Percentiles rank a stretch among this genome's conserved stretches.
These are phyloP conservation scores for Scaptomyza cyrtandrae DNA, from an alignment of 2,888 invertebrate species.

Conservation along the genomic window DNA sequence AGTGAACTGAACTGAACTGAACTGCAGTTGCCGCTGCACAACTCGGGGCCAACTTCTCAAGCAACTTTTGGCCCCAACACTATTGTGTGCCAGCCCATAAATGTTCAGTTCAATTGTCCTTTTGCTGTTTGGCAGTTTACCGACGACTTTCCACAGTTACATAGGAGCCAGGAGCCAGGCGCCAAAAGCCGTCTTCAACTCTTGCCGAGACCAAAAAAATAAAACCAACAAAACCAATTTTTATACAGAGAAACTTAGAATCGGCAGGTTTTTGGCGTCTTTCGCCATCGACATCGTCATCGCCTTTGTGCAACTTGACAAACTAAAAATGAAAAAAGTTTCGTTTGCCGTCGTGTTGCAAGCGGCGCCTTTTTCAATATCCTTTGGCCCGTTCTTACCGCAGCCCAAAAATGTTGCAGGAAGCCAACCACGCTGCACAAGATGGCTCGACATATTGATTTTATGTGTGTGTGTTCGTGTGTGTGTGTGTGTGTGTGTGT, in stretches of 20 bases:
- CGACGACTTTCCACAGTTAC: constrained; percentile 28
- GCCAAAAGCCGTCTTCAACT: constrained; percentile 2
- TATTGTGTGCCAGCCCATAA: constrained; percentile 46
- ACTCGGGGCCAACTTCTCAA: constrained; percentile 19
- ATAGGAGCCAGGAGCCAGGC: neutral
- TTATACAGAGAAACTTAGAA: constrained; percentile 56
- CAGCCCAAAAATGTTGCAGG: constrained; percentile 45
- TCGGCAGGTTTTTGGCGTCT: constrained; percentile 35
- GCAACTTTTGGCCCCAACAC: constrained; percentile 29
- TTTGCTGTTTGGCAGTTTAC: too few relatives aligned
- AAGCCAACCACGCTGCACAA: constrained; percentile 38
- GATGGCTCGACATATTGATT: constrained; percentile 70
- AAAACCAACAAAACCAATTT: constrained; percentile 25
- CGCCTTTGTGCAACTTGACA: constrained; percentile 76
- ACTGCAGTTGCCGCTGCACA: constrained; percentile 16
- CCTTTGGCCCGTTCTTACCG: constrained; percentile 42
- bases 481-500: constrained; percentile 3
- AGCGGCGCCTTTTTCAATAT: constrained; percentile 78
- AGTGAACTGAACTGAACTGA: neutral
- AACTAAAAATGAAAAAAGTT: constrained; percentile 80
- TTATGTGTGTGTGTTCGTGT: constrained; percentile 15
- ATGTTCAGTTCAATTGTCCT: constrained; percentile 34
- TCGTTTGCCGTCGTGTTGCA: constrained; percentile 64
- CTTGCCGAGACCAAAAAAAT: constrained; percentile 21
- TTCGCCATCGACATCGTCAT: constrained; percentile 37